Evolutionary conservation across 2,113 vertebrate genomes (phyloP).

Genomic region (Misgurnus mizolepis): DNA sequence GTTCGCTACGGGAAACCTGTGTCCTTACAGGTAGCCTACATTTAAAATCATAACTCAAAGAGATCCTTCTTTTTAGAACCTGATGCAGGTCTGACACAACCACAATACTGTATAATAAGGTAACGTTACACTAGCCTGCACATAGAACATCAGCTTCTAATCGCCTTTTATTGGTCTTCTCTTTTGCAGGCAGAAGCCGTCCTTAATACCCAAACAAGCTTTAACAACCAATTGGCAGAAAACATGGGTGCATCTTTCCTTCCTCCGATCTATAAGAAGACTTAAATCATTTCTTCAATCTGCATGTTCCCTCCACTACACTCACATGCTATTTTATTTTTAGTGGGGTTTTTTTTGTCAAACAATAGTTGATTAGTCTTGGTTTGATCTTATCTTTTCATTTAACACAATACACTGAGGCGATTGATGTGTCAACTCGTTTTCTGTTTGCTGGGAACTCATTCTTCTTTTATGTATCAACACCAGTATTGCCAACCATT

Average conservation of each 20-base stretch:
- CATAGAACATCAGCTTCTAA: background rate
- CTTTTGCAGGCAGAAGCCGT: background rate
- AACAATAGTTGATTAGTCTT: background rate
- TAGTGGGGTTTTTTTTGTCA: background rate
- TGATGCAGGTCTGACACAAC: background rate
- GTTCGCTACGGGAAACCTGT: background rate
- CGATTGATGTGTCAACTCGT: no score
- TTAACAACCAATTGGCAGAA: background rate
- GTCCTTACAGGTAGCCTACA: background rate
- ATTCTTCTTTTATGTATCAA: no score
- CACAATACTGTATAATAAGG: background rate
- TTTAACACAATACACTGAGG: no score
- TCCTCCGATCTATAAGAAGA: background rate
- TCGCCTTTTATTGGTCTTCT: background rate
- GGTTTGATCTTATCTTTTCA: no score
- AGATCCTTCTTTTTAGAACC: background rate
- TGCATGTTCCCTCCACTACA: background rate
- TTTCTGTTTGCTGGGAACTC: no score
- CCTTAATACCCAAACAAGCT: background rate
- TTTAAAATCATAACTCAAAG: conserved; percentile 2
- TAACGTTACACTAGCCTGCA: background rate
- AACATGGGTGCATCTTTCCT: background rate
- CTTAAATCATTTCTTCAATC: background rate
- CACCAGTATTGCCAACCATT: no score
- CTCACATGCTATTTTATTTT: background rate